phyloP scores from a whole-genome alignment of 1,140 invertebrate genomes.

The Pseudomyrmex concolor region DNA sequence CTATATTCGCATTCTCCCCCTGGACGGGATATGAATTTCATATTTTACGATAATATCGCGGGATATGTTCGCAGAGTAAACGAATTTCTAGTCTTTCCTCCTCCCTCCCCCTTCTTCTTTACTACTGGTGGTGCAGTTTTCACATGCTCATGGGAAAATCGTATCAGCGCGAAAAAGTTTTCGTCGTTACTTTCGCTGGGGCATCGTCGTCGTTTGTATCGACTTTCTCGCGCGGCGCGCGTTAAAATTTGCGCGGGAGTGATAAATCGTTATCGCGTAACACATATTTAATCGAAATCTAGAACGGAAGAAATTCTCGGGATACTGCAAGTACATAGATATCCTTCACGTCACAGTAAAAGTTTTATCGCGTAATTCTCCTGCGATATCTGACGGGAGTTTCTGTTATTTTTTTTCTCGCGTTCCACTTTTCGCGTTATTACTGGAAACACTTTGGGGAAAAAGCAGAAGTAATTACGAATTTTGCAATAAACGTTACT shows the following conservation, averaged over 20 bases:
- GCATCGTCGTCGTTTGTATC: slow-evolving; percentile 34
- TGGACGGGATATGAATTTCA: slow-evolving; percentile 73
- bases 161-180: slow-evolving; percentile 41
- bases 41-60: slow-evolving; percentile 74
- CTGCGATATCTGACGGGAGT: slow-evolving; percentile 5
- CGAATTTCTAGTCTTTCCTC: slow-evolving; percentile 58
- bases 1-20: not conserved
- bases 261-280: slow-evolving; percentile 37
- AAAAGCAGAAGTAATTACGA: slow-evolving; percentile 39
- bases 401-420: slow-evolving; percentile 3
- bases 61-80: slow-evolving; percentile 68
- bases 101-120: too few relatives aligned
- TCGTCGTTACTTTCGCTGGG: not conserved
- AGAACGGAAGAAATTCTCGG: not conserved
- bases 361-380: slow-evolving; percentile 39
- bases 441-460: not conserved
- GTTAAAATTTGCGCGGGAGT: slow-evolving; percentile 32
- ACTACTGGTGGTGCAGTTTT: slow-evolving; percentile 40
- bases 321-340: not conserved
- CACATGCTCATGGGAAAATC: slow-evolving; percentile 58
- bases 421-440: slow-evolving; percentile 8
- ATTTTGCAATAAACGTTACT: slow-evolving; percentile 30
- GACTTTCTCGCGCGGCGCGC: not conserved
- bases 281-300: slow-evolving; percentile 31
- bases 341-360: slow-evolving; percentile 32